Base-by-base conservation (phyloP, 2,888 invertebrate species). In the Euphydryas editha region DNA sequence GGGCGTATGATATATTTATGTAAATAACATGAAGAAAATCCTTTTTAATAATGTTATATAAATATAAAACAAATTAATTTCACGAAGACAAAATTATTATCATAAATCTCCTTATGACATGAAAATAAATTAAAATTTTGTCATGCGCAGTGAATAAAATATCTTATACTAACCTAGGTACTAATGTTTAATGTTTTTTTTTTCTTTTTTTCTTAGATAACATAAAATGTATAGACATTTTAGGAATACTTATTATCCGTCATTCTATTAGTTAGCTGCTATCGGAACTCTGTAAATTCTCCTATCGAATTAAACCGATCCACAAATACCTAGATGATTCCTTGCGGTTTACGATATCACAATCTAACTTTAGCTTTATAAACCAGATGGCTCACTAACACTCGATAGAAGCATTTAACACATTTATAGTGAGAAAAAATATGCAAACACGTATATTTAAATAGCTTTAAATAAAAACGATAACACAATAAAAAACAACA, bases 301-400 rank as follows among this genome's bases (percentile, higher is more conserved):
- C n/a, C 17, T 49, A 63, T 57, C 36, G 30, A 66, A 62, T 59
- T 59, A 58, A 63, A 82, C 76, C 69, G 78, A 72, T 81, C 83
- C 80, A 81, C 82, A 82, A 85, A 87, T 85, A 86, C 80, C 80
- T 81, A 83, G 84, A 84, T 85, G 86, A 86, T 86, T 86, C 84
- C 82, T 82, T 81, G 82, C 82, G 85, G 88, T 92, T 91, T 89
- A 92, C 90, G 89, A 90, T 90, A 90, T 88, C 87, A 88, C 87
- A 89, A 87, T 90, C 92, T 92, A 92, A 92, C 88, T 92, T 91
- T 92, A 92, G 92, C 90, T 81, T 90, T 89, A 87, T 85, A 88
- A 89, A 86, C 92, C 92, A 92, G 92, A 92, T 92, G 92, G 91
- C 92, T 85, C 81, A 85, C 87, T 83, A 86, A 82, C 83, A 85